Conservation (phyloP, 2,113 vertebrate species). For the Baryphthengus martii region DNA sequence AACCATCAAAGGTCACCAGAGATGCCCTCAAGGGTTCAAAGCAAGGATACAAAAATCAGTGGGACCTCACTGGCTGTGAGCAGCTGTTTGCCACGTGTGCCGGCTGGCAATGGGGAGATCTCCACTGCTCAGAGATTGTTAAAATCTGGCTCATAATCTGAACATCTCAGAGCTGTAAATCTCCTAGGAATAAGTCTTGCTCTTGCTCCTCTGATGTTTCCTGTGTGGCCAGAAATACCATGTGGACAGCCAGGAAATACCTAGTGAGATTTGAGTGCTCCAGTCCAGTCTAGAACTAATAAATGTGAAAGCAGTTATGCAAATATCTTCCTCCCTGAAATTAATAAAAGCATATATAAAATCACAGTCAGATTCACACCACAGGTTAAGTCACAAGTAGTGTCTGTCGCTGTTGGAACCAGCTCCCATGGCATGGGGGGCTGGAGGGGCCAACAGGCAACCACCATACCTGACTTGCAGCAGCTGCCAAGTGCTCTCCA, state of each 20-base stretch:
- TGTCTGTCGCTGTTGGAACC: background rate
- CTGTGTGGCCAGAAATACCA: background rate
- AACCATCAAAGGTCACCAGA: background rate
- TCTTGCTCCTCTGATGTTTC: background rate
- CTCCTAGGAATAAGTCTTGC: background rate
- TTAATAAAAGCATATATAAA: background rate
- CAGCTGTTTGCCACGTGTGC: conserved; percentile 47
- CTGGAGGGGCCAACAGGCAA: background rate
- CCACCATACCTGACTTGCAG: background rate
- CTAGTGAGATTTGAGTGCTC: background rate
- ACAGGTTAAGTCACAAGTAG: accelerated
- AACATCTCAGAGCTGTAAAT: conserved; percentile 15
- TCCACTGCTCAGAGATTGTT: background rate
- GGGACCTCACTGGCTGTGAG: background rate
- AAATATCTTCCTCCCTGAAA: background rate
- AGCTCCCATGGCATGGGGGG: accelerated
- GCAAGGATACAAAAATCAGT: background rate
- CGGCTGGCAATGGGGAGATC: background rate
- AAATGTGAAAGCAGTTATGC: background rate
- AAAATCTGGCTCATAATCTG: background rate
- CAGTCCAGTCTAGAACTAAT: background rate
- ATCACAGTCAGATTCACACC: background rate
- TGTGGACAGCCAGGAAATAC: background rate
- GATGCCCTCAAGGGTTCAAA: background rate
- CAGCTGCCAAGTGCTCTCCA: background rate